Conservation (phyloP, 2,113 vertebrate genomes). For the Chiloscyllium plagiosum region DNA sequence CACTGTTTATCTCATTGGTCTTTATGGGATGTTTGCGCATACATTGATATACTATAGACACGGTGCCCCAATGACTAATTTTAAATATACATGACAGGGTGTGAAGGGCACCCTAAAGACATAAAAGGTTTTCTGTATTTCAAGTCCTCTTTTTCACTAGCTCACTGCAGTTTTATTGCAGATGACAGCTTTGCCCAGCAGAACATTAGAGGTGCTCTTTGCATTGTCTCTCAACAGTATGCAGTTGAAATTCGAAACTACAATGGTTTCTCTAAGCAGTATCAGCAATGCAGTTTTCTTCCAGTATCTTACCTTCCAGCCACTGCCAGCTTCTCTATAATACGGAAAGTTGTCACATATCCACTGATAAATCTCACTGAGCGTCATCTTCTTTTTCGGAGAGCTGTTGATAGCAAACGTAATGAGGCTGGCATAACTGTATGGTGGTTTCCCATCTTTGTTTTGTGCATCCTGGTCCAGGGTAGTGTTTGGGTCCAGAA, state of each 20-base stretch:
- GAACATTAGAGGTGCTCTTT: not conserved
- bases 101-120: not conserved
- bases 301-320: constrained; percentile 80
- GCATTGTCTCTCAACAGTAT: not conserved
- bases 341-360: constrained; percentile 90
- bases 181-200: not conserved
- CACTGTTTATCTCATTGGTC: not conserved
- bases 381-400: constrained; percentile 88
- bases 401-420: constrained; percentile 90
- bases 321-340: constrained; percentile 84
- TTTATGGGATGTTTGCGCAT: not conserved
- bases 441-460: constrained; percentile 85
- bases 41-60: no score
- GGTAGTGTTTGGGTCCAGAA: constrained; percentile 79
- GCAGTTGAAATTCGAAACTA: not conserved
- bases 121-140: not conserved
- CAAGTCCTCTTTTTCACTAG: not conserved
- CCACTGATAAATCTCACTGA: constrained; percentile 90
- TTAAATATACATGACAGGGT: not conserved
- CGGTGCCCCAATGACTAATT: not conserved
- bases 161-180: not conserved
- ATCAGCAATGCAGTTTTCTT: not conserved
- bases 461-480: constrained; percentile 87
- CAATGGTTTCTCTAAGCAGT: not conserved
- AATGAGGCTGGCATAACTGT: constrained; percentile 88